Evolutionary conservation across 2,113 vertebrate species (phyloP), one percentile per base, ranked within the genome.

Genomic region (Antechinus flavipes): DNA sequence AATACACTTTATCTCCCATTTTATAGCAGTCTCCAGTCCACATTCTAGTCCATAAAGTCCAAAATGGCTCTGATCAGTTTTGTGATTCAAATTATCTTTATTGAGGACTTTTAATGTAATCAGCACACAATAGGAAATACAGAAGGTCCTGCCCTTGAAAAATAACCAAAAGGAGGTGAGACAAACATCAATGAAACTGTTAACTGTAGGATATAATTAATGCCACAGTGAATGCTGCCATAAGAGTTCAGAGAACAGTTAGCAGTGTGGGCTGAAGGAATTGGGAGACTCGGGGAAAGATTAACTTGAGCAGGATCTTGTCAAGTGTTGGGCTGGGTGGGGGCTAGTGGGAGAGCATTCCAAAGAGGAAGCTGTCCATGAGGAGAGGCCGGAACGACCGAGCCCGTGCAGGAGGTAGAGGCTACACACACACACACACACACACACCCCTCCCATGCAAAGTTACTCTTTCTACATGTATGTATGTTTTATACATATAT

Each of bases 21-120:
- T 22, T 35, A 7, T 0, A 2, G 0, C 24, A 8, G 30, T n/a
- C n/a, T n/a, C 24, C 0, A 0, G 0, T 10, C 12, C 12, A 9
- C 14, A 19, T 84, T 25, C 4, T 10, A 68, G 12, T 46, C 93
- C 47, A 92, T 2, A 0, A 14, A 90, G 27, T n/a, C 46, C 46
- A 3, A 25, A 24, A 35, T 56, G 42, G 52, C 35, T 54, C 25
- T 1, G 61, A 50, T 54, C 93, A 84, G 0, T 55, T 50, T 61
- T 93, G 89, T 76, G 50, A 0, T 94, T 84, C 93, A 46, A 35
- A 8, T 47, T 25, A 1, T 35, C 22, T 8, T 0, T 90, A 52
- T 23, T 53, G 0, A 0, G 53, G 1, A 42, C 47, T 53, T n/a
- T n/a, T 54, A 19, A 14, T 11, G 12, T 54, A 14, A 76, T 54